phyloP scores from a whole-genome alignment of 2,797 vertebrate genomes.

The Naso thynnoides region DNA sequence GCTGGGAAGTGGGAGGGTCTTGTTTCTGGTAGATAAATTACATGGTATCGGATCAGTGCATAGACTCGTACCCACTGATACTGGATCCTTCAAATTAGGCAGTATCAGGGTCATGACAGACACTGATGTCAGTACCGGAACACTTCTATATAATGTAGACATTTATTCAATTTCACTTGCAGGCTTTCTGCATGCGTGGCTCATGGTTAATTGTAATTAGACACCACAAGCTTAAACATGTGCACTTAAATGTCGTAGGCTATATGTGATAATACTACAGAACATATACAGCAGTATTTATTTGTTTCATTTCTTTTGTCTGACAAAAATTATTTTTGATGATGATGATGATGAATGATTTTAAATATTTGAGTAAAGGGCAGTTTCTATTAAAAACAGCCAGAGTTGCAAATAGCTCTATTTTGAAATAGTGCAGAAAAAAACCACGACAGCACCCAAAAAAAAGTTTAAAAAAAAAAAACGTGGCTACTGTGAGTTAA shows the following conservation, averaged over 20 bases:
- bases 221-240: not conserved
- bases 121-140: no score
- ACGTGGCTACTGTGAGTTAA: conserved; percentile 6
- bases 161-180: conserved; percentile 28
- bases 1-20: no score
- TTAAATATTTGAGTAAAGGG: not conserved
- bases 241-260: not conserved
- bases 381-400: conserved; percentile 1
- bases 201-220: conserved; percentile 41
- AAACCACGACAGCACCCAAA: not conserved
- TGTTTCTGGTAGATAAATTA: no score
- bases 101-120: no score
- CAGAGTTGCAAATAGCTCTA: conserved; percentile 2
- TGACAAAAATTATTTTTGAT: not conserved
- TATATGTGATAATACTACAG: conserved; percentile 4
- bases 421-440: conserved; percentile 31
- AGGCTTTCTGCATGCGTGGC: conserved; percentile 2
- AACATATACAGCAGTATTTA: not conserved
- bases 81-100: no score
- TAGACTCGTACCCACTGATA: no score
- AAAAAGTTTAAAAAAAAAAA: no score
- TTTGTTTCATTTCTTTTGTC: not conserved
- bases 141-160: conserved; percentile 17
- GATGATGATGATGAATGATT: no score
- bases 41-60: no score